Base-by-base conservation (phyloP, 1,140 invertebrate species). In the Hylyphantes graminicola region DNA sequence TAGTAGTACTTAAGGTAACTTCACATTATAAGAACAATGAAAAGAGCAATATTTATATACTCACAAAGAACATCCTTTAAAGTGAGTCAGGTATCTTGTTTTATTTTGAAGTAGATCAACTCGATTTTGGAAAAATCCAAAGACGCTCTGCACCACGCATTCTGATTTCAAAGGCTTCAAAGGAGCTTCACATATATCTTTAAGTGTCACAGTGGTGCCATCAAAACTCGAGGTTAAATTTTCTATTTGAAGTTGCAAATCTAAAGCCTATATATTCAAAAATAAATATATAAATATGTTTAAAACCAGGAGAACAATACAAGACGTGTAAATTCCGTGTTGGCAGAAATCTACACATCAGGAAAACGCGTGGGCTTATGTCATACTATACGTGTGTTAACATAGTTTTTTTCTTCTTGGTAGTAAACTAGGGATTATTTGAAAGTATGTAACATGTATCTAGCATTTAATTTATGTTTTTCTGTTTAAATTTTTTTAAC, bases 141-240 rank as follows among this genome's bases (percentile, higher is more conserved):
- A 95, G 64, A 97, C 90, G 85, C 95, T 97, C 91, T 96, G 94
- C n/a, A 98, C 92, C 4, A 94, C 92, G 90, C 98, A 99, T 86
- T 95, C 89, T 0, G 91, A 88, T 12, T 93, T 90, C 4, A 93
- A 92, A 12, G 86, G 86, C 19, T 80, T 80, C 65, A 98, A 89
- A 0, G 97, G 97, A 19, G 95, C 93, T 89, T 94, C 97, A 89
- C 97, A 99, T 80, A 99, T 95, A 87, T 98, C 93, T 83, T 94
- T 92, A 51, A 98, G 90, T 0, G 90, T 91, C 8, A 93, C 17
- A 76, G 57, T 74, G n/a, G 19, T 10, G 51, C 81, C 19, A 8
- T 55, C 19, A 13, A 53, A 6, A 53, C 64, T 11, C 50, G 65
- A 85, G 73, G 85, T 70, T 13, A 86, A n/a, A 35, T 79, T 76